Conservation (phyloP, 1,140 invertebrate species). For the Drosophila novamexicana region DNA sequence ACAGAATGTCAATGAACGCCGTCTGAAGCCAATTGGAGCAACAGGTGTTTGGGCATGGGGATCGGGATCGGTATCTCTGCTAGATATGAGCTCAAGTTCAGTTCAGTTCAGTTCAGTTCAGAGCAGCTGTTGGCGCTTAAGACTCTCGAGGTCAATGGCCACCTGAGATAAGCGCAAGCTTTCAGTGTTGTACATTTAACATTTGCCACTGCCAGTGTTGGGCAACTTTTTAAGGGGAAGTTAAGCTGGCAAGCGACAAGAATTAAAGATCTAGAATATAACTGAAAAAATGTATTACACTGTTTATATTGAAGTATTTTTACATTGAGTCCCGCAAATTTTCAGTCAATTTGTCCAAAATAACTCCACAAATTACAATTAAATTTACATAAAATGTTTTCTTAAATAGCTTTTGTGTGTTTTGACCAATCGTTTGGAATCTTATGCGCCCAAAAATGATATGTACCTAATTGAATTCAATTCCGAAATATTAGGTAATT, state of each 20-base stretch:
- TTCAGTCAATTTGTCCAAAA: too few relatives aligned
- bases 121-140: neutral
- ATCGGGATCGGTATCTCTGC: neutral
- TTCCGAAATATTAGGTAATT: too few relatives aligned
- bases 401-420: too few relatives aligned
- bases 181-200: slow-evolving; percentile 8
- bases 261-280: neutral
- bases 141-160: slow-evolving; percentile 3
- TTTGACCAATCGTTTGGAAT: too few relatives aligned
- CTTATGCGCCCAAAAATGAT: too few relatives aligned
- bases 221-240: neutral
- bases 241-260: too few relatives aligned
- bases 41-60: slow-evolving; percentile 24
- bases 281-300: too few relatives aligned
- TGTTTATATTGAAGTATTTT: too few relatives aligned
- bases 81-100: slow-evolving; percentile 23
- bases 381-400: too few relatives aligned
- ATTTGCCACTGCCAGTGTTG: slow-evolving; percentile 24
- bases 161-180: slow-evolving; percentile 10
- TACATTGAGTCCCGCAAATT: too few relatives aligned
- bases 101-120: neutral
- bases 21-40: slow-evolving; percentile 8
- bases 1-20: slow-evolving; percentile 65
- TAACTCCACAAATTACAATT: too few relatives aligned
- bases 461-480: too few relatives aligned